Base-by-base conservation (phyloP, 2,888 invertebrate genomes). In the Allophyes oxyacanthae region DNA sequence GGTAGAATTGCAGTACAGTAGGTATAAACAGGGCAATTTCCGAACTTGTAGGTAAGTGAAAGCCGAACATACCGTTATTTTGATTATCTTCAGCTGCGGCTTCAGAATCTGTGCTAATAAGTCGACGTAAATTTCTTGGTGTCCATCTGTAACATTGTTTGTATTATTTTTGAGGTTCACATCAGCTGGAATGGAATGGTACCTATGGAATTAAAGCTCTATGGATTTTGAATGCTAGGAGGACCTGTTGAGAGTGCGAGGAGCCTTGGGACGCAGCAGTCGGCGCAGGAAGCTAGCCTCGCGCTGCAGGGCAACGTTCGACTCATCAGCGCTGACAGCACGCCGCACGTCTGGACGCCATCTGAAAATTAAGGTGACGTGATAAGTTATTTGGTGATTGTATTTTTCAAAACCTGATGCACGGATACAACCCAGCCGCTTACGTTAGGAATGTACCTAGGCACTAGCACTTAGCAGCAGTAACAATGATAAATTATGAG, bases 321-420 rank as follows among this genome's bases (percentile, higher is more conserved):
- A 84, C 20, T 89, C 91, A 58, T 91, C 91, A 1, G 87, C 93
- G 53, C 93, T 93, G 11, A 92, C 86, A 6, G 91, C 87, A 9
- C 93, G 89, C 1, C 93, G 83, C 13, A 93, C 85, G 33, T 92
- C 92, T 20, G 89, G 85, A 2, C 89, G 85, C 78, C 81, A 87
- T 71, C 90, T 90, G 55, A 26, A 32, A 25, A 28, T 26, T 15
- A 37, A 14, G 28, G 20, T 20, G 4, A 3, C 4, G 4, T 3
- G 20, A 20, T 20, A 3, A 20, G n/a, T 20, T 20, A 20, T 20
- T 3, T 3, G 4, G 20, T 20, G 4, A 20, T 3, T 3, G 20
- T 3, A 20, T 3, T 2, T 20, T n/a, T n/a, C n/a, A n/a, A 20
- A 20, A 20, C 20, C 20, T 20, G 2, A 20, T 20, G 20, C 20